Conservation (phyloP, 2,888 invertebrate species). For the Poecilus cupreus region DNA sequence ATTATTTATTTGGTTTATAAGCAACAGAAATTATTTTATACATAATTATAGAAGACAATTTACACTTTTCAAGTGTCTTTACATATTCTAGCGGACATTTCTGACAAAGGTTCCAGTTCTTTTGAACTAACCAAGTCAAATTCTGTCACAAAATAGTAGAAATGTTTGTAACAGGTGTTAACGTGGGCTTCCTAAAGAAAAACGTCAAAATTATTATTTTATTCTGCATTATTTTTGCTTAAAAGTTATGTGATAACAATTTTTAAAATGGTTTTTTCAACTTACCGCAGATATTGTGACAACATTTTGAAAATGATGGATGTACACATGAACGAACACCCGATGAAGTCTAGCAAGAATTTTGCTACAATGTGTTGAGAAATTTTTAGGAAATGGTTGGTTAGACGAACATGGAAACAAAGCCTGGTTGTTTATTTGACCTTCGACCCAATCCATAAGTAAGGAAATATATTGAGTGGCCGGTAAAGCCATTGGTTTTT, state of each 20-base stretch:
- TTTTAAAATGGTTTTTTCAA: conserved; percentile 47
- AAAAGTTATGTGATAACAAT: too few relatives aligned
- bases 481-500: conserved; percentile 86
- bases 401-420: conserved; percentile 90
- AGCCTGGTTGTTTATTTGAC: conserved; percentile 91
- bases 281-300: conserved; percentile 89
- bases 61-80: conserved; percentile 74
- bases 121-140: conserved; percentile 88
- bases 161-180: conserved; percentile 96
- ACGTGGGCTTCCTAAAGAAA: conserved; percentile 88
- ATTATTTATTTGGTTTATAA: too few relatives aligned
- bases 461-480: conserved; percentile 89
- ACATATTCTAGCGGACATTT: conserved; percentile 85
- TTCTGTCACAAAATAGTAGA: conserved; percentile 93
- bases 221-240: conserved; percentile 60
- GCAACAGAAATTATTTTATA: too few relatives aligned
- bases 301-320: conserved; percentile 94
- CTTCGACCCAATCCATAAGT: conserved; percentile 94
- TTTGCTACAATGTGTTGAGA: conserved; percentile 86
- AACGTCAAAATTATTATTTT: conserved; percentile 26
- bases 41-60: too few relatives aligned
- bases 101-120: conserved; percentile 88
- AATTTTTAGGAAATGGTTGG: conserved; percentile 91
- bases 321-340: conserved; percentile 95
- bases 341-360: conserved; percentile 90